phyloP scores from a whole-genome alignment of 2,888 invertebrate genomes.

The Sisyra terminalis region DNA sequence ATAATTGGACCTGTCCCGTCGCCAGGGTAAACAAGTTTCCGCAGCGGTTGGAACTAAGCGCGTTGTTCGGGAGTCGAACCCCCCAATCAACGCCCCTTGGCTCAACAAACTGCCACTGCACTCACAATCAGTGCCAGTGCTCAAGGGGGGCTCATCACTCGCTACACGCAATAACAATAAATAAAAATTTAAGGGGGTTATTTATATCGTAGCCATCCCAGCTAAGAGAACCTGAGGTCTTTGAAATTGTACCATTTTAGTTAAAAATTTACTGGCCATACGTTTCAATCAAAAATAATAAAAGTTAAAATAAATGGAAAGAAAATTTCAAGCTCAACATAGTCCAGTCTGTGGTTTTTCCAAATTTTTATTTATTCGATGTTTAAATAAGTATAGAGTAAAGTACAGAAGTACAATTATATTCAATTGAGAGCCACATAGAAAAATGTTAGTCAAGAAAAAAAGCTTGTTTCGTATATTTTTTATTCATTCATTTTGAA shows the following conservation, averaged over 20 bases:
- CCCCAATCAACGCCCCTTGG: conserved; percentile 22
- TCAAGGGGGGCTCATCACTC: conserved; percentile 20
- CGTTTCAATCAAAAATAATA: neutral
- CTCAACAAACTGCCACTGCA: conserved; percentile 23
- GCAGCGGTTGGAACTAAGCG: conserved; percentile 51
- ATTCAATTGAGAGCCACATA: neutral
- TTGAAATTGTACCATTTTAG: too few relatives aligned
- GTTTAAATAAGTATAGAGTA: too few relatives aligned
- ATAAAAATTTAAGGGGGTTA: too few relatives aligned
- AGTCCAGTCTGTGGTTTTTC: neutral
- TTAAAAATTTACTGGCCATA: neutral
- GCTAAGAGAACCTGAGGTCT: too few relatives aligned
- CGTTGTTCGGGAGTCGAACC: conserved; percentile 18
- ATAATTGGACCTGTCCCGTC: conserved; percentile 55
- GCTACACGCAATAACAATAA: conserved; percentile 17
- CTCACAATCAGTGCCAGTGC: conserved; percentile 25
- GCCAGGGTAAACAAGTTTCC: conserved; percentile 75
- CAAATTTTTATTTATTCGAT: neutral
- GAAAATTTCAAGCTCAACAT: neutral
- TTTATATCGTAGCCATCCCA: too few relatives aligned
- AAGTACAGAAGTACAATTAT: too few relatives aligned
- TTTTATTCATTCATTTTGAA: neutral
- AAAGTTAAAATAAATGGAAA: neutral
- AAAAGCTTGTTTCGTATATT: neutral
- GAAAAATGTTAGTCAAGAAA: neutral